Base-by-base conservation (phyloP, 1,140 invertebrate species). In the Helicoverpa zea region DNA sequence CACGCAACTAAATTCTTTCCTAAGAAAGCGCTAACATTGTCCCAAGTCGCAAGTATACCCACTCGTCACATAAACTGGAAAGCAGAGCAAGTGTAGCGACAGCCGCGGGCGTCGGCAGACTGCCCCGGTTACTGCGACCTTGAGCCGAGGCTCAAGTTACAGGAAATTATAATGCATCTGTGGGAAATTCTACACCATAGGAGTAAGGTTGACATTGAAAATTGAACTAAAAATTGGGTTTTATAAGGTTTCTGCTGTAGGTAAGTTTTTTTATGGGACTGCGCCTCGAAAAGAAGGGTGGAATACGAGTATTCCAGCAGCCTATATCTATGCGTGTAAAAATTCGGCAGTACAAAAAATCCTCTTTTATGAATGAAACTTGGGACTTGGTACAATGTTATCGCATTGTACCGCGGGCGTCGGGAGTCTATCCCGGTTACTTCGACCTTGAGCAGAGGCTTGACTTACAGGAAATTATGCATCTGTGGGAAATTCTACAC, bases 101-200 rank as follows among this genome's bases (percentile, higher is more conserved):
- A 5, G 12, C 29, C 9, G 59, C 13, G 58, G 47, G 74, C 47
- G 59, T 29, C 61, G 49, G 18, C 47, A 11, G 47, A 29, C 59
- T 77, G 61, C 75, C 64, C 75, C 49, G 75, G 35, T 77, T 77
- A 77, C 75, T 29, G 0, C 61, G 66, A 79, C 77, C 77, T 79
- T 79, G 77, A 47, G 18, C 30, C n/a, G 64, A 29, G 64, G 52
- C 64, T 64, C 30, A 23, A 5, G 14, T 61, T 61, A 61, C 64
- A 59, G 77, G 77, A 70, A 79, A 72, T 61, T 59, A 59, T n/a
- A n/a, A n/a, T 59, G 49, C 18, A 43, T 63, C 7, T 61, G 58
- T 66, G 35, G 9, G 10, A 61, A 23, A 9, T 61, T 43, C 2
- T 76, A 59, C 52, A 64, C 18, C 47, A 70, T 52, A 11, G 10